Percentiles rank a stretch among this genome's conserved stretches.
Evolutionary conservation across 2,797 vertebrate genomes (phyloP).

Genomic region (Salarias fasciatus): DNA sequence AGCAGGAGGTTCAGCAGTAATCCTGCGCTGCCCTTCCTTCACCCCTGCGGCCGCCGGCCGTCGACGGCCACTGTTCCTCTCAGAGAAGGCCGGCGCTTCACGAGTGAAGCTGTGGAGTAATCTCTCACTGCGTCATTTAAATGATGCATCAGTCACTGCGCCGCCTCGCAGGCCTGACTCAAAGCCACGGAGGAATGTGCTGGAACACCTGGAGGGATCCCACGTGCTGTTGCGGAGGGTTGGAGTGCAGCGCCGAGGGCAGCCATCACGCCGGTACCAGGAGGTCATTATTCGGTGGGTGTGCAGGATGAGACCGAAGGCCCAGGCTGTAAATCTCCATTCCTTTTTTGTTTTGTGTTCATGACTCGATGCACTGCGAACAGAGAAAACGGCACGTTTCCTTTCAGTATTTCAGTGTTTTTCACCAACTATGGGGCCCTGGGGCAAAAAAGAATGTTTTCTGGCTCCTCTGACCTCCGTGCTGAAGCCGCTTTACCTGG

Average conservation of each 20-base stretch:
- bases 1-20: conserved; percentile 14
- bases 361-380: background rate
- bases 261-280: conserved; percentile 20
- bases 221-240: conserved; percentile 6
- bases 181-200: conserved; percentile 11
- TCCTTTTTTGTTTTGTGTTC: background rate
- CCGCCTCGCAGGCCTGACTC: conserved; percentile 22
- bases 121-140: conserved; percentile 12
- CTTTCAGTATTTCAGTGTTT: background rate
- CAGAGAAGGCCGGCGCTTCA: background rate
- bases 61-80: background rate
- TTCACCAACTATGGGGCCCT: conserved; percentile 5
- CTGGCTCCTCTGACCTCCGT: conserved; percentile 13
- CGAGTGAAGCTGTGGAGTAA: conserved; percentile 5
- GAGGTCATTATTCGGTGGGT: conserved; percentile 33
- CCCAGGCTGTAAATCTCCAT: background rate
- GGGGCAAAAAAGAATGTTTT: conserved; percentile 16
- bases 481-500: conserved; percentile 10
- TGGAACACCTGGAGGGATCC: conserved; percentile 12
- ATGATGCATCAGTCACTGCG: conserved; percentile 25
- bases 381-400: background rate
- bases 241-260: conserved; percentile 9
- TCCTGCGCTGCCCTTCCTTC: conserved; percentile 1
- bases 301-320: conserved; percentile 15
- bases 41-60: conserved; percentile 2